Percentiles rank a stretch among this genome's conserved stretches.
Conservation (phyloP, 2,888 invertebrate species). For the Leptopterna dolabrata region DNA sequence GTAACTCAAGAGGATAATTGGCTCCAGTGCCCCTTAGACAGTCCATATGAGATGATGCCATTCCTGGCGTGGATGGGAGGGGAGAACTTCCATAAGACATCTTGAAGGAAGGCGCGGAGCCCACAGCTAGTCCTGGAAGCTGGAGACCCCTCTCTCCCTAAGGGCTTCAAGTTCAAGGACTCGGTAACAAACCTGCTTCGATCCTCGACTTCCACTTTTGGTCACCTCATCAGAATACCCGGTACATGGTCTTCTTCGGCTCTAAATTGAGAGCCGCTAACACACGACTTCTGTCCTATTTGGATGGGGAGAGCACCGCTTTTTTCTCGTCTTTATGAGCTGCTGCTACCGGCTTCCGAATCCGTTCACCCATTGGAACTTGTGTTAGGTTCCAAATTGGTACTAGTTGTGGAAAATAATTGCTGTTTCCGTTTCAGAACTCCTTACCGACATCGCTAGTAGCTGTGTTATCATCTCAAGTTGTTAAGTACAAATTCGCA, state of each 20-base stretch:
- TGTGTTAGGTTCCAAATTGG: too few relatives aligned
- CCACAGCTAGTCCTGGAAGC: background rate
- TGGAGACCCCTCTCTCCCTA: background rate
- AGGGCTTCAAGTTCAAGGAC: conserved; percentile 39
- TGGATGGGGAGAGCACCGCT: background rate
- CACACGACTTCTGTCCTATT: conserved; percentile 22
- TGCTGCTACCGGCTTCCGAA: background rate
- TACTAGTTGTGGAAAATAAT: too few relatives aligned
- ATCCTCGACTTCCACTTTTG: conserved; percentile 25
- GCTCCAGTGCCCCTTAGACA: background rate
- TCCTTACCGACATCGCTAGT: too few relatives aligned
- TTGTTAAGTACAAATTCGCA: too few relatives aligned
- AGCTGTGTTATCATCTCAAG: too few relatives aligned
- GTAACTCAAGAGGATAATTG: conserved; percentile 24
- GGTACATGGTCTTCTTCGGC: conserved; percentile 31
- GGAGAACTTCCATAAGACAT: background rate
- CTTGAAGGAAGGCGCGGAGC: background rate
- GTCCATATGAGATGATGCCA: conserved; percentile 31
- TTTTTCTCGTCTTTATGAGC: background rate
- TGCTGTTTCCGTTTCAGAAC: too few relatives aligned
- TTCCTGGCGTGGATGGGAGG: conserved; percentile 17
- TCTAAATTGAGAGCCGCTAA: conserved; percentile 34
- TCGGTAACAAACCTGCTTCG: conserved; percentile 39
- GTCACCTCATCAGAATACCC: conserved; percentile 39
- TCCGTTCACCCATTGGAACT: background rate